Base-by-base conservation (phyloP, 1,140 invertebrate genomes). In the Triops cancriformis region DNA sequence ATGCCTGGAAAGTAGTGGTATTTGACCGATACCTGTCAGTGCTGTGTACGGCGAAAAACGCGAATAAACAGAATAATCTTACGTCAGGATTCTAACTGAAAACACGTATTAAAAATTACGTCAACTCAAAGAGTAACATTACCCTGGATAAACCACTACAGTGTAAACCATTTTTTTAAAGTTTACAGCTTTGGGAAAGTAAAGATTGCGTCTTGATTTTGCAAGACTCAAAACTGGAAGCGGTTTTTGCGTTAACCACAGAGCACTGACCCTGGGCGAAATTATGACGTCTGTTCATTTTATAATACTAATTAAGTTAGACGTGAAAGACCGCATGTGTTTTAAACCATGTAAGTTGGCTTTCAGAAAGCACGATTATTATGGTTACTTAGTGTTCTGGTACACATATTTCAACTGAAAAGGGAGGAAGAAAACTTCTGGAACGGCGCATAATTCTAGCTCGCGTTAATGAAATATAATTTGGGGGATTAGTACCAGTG, bases 301-400 rank as follows among this genome's bases (percentile, higher is more conserved):
- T 64, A 64, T 18, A 64, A 18, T 64, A 64, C 51, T 23, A 64
- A 64, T 64, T 64, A 64, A 23, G 51, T 37, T 64, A 64, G 51
- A 64, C 51, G 51, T 23, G 51, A 64, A 64, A 64, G 51, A 64
- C 51, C 51, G 51, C 51, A 23, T 64, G 51, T 64, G 51, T 64
- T 64, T 14, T 64, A 64, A 64, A 64, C 10, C 51, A 64, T 64
- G 18, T 23, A 64, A 64, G 23, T 64, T 64, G 51, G 51, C 51
- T 64, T 64, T 64, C 51, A 64, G 14, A 64, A 64, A 64, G 51
- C 51, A 64, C 23, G 51, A 64, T 64, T 64, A 64, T 64, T 23
- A 64, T 64, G 51, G 51, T 14, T 64, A 64, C 51, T 64, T 64
- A 64, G 51, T 64, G 51, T 64, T 18, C 51, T 23, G 4, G 10